These are phyloP conservation scores for Austrofundulus limnaeus DNA, from an alignment of 2,113 vertebrate genomes.

Conservation along the genomic window DNA sequence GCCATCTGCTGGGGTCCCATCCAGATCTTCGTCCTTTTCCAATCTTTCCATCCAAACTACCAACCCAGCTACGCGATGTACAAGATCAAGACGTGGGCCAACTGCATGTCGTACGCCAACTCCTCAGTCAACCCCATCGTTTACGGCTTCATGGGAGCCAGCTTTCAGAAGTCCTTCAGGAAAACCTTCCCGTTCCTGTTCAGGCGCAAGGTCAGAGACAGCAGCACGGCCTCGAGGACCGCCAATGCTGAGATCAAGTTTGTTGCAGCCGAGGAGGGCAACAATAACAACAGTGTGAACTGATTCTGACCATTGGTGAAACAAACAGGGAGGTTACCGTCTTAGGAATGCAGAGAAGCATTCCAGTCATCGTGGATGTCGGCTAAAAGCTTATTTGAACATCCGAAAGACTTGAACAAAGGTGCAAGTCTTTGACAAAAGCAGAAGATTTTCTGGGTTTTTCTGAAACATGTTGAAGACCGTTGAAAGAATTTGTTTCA, in stretches of 20 bases:
- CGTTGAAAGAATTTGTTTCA: neutral
- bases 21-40: conserved; percentile 84
- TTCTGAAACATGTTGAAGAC: neutral
- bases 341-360: neutral
- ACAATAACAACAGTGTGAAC: conserved; percentile 68
- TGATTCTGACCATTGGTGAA: conserved; percentile 36
- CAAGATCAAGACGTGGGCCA: conserved; percentile 86
- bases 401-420: neutral
- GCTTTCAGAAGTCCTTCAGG: conserved; percentile 84
- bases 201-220: conserved; percentile 81
- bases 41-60: conserved; percentile 81
- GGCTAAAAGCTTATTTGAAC: neutral
- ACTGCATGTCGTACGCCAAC: conserved; percentile 86
- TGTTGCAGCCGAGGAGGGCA: conserved; percentile 78
- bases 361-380: neutral
- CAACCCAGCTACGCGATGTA: conserved; percentile 78
- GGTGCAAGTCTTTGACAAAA: neutral
- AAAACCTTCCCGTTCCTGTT: conserved; percentile 85
- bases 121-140: conserved; percentile 85
- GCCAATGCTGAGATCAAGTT: conserved; percentile 86
- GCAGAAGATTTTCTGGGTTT: neutral
- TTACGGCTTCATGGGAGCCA: conserved; percentile 84
- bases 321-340: neutral
- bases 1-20: conserved; percentile 88
- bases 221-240: conserved; percentile 79